Percentiles rank a stretch among this genome's conserved stretches.
phyloP scores from a whole-genome alignment of 2,888 invertebrate genomes.

The Liodrosophila aerea region DNA sequence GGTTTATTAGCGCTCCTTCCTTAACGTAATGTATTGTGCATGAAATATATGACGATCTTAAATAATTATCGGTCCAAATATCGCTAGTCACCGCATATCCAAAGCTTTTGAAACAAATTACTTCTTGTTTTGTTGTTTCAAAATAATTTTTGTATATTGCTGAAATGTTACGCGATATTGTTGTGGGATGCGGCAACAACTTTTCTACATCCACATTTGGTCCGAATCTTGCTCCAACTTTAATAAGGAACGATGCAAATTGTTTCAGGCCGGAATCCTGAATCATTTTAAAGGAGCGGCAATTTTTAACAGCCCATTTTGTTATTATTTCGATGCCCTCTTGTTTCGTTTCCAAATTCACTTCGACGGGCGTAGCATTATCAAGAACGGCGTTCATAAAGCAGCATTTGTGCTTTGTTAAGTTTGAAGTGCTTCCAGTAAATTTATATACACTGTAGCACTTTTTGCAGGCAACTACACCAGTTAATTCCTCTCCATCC shows the following conservation, averaged over 20 bases:
- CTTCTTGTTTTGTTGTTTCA: background rate
- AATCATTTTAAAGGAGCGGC: too few species aligned
- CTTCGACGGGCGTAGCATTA: too few species aligned
- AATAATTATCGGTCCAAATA: constrained; percentile 5
- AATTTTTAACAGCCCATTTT: too few species aligned
- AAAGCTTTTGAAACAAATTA: background rate
- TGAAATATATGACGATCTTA: background rate
- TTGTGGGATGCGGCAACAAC: constrained; percentile 16
- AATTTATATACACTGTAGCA: constrained; percentile 6
- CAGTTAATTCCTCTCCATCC: background rate
- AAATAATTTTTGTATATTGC: background rate
- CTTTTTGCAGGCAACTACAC: constrained; percentile 4
- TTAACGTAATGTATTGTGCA: constrained; percentile 6
- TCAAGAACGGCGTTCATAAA: constrained; percentile 1
- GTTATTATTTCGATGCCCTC: too few species aligned
- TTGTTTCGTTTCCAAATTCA: too few species aligned
- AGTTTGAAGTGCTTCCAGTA: constrained; percentile 10
- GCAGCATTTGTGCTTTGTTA: constrained; percentile 4
- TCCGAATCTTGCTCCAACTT: too few species aligned
- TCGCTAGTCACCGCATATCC: constrained; percentile 5
- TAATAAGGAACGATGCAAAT: too few species aligned
- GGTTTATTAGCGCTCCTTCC: constrained; percentile 1
- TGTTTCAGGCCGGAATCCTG: too few species aligned
- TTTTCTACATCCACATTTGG: constrained; percentile 16
- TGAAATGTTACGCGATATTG: constrained; percentile 15